Conservation (phyloP, 2,113 vertebrate species). For the Lucifuga dentata region DNA sequence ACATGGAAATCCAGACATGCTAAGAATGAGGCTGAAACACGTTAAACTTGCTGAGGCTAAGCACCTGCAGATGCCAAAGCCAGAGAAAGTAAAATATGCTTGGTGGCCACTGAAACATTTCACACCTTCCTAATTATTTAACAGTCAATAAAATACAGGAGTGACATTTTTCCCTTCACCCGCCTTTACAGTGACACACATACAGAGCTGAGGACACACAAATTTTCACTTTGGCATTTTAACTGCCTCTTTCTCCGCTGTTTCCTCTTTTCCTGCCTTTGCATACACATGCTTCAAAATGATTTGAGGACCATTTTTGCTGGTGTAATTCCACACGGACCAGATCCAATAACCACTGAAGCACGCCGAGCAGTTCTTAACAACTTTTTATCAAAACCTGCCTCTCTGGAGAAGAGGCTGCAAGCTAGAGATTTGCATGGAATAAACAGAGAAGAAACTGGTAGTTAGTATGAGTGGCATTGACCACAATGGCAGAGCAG, state of each 20-base stretch:
- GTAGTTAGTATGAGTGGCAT: not conserved
- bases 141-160: slow-evolving; percentile 10
- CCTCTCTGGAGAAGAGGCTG: no score
- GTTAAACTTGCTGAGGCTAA: not conserved
- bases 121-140: slow-evolving; percentile 1
- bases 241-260: not conserved
- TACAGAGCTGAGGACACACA: not conserved
- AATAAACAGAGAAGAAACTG: not conserved
- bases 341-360: slow-evolving; percentile 14
- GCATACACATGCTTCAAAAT: slow-evolving; percentile 30
- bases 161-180: not conserved
- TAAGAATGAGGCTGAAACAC: no score
- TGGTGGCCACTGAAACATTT: not conserved
- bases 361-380: not conserved
- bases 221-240: not conserved
- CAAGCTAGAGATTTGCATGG: no score
- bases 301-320: slow-evolving; percentile 7
- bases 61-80: not conserved
- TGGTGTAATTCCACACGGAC: slow-evolving; percentile 25
- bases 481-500: not conserved
- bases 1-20: no score
- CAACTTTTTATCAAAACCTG: slow-evolving; percentile 13
- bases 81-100: slow-evolving; percentile 6
- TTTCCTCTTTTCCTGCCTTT: not conserved
- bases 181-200: slow-evolving; percentile 5